phyloP scores from a whole-genome alignment of 2,113 vertebrate species.

The Catagonus wagneri region DNA sequence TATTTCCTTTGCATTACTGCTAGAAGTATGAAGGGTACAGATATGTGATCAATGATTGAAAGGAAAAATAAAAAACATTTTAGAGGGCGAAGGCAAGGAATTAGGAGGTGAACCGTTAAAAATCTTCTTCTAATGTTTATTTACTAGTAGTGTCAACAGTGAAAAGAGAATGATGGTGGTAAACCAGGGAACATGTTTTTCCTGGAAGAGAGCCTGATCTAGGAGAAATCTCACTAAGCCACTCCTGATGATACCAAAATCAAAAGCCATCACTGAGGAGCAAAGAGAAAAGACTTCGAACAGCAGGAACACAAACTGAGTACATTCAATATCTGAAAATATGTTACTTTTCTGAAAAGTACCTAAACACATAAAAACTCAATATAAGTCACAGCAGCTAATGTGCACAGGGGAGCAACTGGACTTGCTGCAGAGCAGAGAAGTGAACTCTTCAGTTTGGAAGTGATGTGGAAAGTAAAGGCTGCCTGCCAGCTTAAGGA shows the following conservation, averaged over 20 bases:
- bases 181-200: not conserved
- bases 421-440: not conserved
- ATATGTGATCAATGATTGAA: not conserved
- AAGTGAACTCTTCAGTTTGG: not conserved
- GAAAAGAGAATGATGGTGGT: not conserved
- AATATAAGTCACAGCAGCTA: conserved; percentile 7
- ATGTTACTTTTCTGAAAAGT: conserved; percentile 64
- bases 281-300: conserved; percentile 14
- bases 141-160: not conserved
- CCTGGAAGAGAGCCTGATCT: not conserved
- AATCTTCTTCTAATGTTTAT: conserved; percentile 4
- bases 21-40: not conserved
- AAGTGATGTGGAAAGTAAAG: conserved; percentile 15
- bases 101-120: not conserved
- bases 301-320: not conserved
- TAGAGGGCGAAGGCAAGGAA: not conserved
- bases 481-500: not conserved
- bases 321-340: conserved; percentile 41
- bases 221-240: not conserved
- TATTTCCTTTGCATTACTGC: not conserved
- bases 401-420: not conserved
- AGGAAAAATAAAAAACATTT: not conserved
- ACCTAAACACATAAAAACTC: conserved; percentile 48
- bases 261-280: not conserved
- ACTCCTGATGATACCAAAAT: not conserved